These are phyloP conservation scores for Meandrina meandrites DNA, from an alignment of 92 coral and sea anemone species.

Conservation along the genomic window DNA sequence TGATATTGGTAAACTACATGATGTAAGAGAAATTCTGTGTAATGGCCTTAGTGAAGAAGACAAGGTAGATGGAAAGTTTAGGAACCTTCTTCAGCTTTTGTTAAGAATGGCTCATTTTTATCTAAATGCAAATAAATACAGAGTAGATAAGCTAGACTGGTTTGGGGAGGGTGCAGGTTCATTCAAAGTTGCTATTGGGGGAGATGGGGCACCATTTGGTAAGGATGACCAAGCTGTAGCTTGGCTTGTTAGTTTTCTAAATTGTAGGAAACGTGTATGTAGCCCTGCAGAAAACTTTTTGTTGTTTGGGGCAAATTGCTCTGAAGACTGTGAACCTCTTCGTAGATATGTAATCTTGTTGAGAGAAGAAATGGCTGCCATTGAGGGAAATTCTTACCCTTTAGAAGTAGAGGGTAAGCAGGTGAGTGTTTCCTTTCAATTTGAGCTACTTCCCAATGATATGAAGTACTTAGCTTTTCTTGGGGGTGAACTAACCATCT, in stretches of 20 bases:
- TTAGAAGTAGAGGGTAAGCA: too few relatives aligned
- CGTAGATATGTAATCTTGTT: too few relatives aligned
- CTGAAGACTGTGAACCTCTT: conserved; percentile 32
- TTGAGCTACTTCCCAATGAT: conserved; percentile 44
- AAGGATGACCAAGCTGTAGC: conserved; percentile 42
- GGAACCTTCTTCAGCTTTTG: conserved; percentile 43
- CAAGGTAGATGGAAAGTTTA: conserved; percentile 55
- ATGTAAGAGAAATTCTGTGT: conserved; percentile 51
- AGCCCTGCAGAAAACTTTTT: conserved; percentile 32
- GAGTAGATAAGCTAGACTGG: conserved; percentile 44
- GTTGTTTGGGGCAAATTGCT: conserved; percentile 57
- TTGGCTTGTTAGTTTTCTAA: conserved; percentile 36
- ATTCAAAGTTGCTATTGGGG: conserved; percentile 35
- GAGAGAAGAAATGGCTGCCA: too few relatives aligned
- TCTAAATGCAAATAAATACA: conserved; percentile 31
- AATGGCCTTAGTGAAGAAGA: conserved; percentile 42
- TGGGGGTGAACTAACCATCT: conserved; percentile 63
- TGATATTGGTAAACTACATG: conserved; percentile 43
- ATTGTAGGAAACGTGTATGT: conserved; percentile 37
- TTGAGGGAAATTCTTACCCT: too few relatives aligned
- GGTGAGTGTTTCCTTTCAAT: too few relatives aligned
- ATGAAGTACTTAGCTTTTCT: conserved; percentile 68
- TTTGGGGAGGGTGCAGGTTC: conserved; percentile 35
- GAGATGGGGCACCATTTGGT: conserved; percentile 39
- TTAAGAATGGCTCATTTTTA: conserved; percentile 24